phyloP scores from a whole-genome alignment of 2,113 vertebrate species.

The Bucco capensis region DNA sequence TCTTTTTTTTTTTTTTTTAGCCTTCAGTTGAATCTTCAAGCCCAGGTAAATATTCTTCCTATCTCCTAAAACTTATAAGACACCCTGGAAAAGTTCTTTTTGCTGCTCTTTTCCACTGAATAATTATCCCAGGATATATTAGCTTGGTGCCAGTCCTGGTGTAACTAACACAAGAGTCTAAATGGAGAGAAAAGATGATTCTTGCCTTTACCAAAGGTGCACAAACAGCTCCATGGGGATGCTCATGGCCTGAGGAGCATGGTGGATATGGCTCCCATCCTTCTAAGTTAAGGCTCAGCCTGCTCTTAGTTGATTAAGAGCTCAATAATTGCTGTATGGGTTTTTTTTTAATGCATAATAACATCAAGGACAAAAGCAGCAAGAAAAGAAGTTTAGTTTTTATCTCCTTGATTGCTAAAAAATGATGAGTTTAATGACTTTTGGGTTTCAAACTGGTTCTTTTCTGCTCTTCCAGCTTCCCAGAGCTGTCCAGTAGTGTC shows the following conservation, averaged over 20 bases:
- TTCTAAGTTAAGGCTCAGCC: neutral
- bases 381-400: neutral
- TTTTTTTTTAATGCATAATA: neutral
- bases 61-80: neutral
- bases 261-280: fast-evolving
- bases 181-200: neutral
- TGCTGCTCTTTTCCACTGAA: neutral
- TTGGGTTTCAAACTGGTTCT: neutral
- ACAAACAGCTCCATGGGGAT: fast-evolving
- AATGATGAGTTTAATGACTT: neutral
- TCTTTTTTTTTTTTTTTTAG: conserved; percentile 69
- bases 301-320: neutral
- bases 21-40: conserved; percentile 92
- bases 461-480: neutral
- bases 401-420: neutral
- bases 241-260: neutral
- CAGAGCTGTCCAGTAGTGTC: neutral
- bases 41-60: conserved; percentile 82
- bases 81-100: neutral
- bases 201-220: neutral
- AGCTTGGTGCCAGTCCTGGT: neutral
- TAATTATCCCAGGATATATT: neutral
- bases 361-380: neutral
- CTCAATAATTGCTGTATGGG: fast-evolving
- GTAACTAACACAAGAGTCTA: neutral